phyloP scores from a whole-genome alignment of 2,888 invertebrate species.

The Cephonodes hylas region DNA sequence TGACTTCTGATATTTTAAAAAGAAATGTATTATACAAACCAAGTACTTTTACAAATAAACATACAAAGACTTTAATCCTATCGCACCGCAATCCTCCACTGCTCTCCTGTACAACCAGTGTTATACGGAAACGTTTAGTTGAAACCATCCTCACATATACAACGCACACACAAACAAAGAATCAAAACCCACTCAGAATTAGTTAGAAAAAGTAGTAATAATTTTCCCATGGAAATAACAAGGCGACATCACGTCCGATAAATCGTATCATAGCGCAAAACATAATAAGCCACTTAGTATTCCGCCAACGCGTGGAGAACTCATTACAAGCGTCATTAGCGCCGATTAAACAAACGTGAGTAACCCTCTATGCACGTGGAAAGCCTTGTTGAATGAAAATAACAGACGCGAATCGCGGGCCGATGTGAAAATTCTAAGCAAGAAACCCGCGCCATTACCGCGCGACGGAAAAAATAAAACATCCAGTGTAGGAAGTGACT shows the following conservation, averaged over 20 bases:
- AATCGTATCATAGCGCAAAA: constrained; percentile 21
- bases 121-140: too few species aligned
- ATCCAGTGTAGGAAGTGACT: constrained; percentile 44
- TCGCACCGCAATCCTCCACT: too few species aligned
- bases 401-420: constrained; percentile 44
- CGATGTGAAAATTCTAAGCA: constrained; percentile 37
- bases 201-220: too few species aligned
- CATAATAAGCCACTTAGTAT: constrained; percentile 34
- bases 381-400: constrained; percentile 65
- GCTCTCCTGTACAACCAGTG: too few species aligned
- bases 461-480: constrained; percentile 35
- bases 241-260: neutral
- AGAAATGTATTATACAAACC: too few species aligned
- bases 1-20: neutral
- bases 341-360: constrained; percentile 49
- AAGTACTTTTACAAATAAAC: too few species aligned
- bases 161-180: too few species aligned
- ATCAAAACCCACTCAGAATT: too few species aligned
- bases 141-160: too few species aligned
- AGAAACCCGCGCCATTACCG: constrained; percentile 41
- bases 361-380: constrained; percentile 47
- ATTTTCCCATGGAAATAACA: neutral
- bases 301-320: constrained; percentile 38
- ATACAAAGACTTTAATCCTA: too few species aligned
- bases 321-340: constrained; percentile 41